These are phyloP conservation scores for Burhinus bistriatus DNA, from an alignment of 2,113 vertebrate species.

Conservation along the genomic window DNA sequence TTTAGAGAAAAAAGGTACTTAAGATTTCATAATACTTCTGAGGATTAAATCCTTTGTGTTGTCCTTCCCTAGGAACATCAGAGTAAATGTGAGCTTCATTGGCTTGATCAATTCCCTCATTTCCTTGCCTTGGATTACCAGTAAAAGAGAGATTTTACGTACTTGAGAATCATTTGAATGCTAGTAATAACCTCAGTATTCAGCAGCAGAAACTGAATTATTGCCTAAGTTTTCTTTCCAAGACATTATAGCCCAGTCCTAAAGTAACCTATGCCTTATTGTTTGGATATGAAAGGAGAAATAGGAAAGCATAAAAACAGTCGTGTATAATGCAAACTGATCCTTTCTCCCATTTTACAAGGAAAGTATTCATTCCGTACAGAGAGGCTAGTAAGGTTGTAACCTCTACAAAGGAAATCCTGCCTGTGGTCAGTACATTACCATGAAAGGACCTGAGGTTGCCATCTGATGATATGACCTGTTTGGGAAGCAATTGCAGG, in stretches of 20 bases:
- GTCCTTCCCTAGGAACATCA: not conserved
- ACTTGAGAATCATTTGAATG: not conserved
- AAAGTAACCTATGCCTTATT: not conserved
- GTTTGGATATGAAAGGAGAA: not conserved
- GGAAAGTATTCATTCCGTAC: not conserved
- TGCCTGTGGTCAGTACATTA: not conserved
- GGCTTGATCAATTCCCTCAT: not conserved
- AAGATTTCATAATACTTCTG: not conserved
- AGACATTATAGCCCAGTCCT: not conserved
- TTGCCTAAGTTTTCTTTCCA: not conserved
- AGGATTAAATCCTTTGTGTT: not conserved
- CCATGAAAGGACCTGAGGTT: not conserved
- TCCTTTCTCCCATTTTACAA: not conserved
- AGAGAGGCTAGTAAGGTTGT: not conserved
- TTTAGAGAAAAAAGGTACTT: not conserved
- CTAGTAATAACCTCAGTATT: not conserved
- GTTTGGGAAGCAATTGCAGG: not conserved
- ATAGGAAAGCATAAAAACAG: not conserved
- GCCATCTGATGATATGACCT: not conserved
- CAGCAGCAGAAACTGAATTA: not conserved
- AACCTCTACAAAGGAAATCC: not conserved
- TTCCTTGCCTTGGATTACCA: not conserved
- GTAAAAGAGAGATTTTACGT: not conserved
- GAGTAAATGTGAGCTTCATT: not conserved
- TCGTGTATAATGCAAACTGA: not conserved